Conservation (phyloP, 2,888 invertebrate genomes). For the Oscheius myriophilus region DNA sequence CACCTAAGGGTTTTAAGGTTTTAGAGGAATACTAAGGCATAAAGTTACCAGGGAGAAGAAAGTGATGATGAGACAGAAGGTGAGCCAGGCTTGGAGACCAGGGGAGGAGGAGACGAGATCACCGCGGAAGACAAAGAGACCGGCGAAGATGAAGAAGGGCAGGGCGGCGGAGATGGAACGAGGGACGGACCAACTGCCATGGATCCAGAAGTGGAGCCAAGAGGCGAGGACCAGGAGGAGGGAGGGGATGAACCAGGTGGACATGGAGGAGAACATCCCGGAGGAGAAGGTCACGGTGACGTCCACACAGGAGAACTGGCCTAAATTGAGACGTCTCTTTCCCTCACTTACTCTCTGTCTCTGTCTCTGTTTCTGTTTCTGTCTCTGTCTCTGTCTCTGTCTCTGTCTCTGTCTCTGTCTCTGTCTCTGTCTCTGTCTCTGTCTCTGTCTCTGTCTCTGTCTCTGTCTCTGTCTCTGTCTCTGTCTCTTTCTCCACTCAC, state of each 20-base stretch:
- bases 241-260: conserved; percentile 60
- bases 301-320: conserved; percentile 64
- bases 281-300: conserved; percentile 61
- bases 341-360: neutral
- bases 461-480: neutral
- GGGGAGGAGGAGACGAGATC: conserved; percentile 21
- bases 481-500: conserved; percentile 30
- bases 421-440: neutral
- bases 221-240: conserved; percentile 59
- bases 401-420: neutral
- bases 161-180: conserved; percentile 63
- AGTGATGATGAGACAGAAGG: conserved; percentile 62
- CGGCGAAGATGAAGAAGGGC: conserved; percentile 74
- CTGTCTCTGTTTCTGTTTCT: neutral
- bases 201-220: conserved; percentile 70
- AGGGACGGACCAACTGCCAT: conserved; percentile 67
- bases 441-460: neutral
- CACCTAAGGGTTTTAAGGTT: conserved; percentile 27
- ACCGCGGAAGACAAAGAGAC: conserved; percentile 63
- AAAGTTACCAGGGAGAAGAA: conserved; percentile 57
- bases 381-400: neutral
- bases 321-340: conserved; percentile 19
- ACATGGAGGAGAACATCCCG: conserved; percentile 40
- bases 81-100: conserved; percentile 53
- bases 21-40: neutral